These are phyloP conservation scores for Callorhinus ursinus DNA, from an alignment of 2,113 vertebrate species.

Conservation along the genomic window DNA sequence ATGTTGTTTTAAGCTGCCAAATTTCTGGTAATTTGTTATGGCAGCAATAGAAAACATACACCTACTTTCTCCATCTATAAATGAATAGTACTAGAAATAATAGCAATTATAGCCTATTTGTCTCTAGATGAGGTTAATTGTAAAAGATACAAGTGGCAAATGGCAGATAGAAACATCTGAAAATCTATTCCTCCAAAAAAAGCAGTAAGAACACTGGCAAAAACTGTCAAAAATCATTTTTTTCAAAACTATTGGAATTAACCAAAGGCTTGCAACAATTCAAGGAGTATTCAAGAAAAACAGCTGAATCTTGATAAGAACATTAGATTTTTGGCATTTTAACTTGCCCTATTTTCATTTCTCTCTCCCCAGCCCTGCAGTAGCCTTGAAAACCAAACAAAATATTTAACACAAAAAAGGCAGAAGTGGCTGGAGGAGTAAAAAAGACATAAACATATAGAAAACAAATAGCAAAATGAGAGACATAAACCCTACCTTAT, in stretches of 20 bases:
- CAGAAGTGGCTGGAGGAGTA: not conserved
- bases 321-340: not conserved
- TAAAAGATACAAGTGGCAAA: not conserved
- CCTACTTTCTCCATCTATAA: not conserved
- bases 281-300: not conserved
- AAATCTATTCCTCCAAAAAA: not conserved
- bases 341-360: not conserved
- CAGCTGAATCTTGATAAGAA: not conserved
- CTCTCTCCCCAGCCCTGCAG: not conserved
- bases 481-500: not conserved
- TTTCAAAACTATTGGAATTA: conserved; percentile 29
- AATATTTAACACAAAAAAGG: not conserved
- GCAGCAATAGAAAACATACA: not conserved
- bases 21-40: conserved; percentile 26
- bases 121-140: not conserved
- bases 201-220: not conserved
- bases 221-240: not conserved
- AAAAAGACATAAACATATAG: not conserved
- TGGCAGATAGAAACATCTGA: not conserved
- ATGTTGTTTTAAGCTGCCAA: not conserved
- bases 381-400: conserved; percentile 33
- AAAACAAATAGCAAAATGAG: not conserved
- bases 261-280: not conserved
- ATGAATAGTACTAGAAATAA: not conserved
- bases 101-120: not conserved